Evolutionary conservation across 2,888 invertebrate genomes (phyloP), one percentile per base, ranked within the genome.

Genomic region (Coleophora deauratella): DNA sequence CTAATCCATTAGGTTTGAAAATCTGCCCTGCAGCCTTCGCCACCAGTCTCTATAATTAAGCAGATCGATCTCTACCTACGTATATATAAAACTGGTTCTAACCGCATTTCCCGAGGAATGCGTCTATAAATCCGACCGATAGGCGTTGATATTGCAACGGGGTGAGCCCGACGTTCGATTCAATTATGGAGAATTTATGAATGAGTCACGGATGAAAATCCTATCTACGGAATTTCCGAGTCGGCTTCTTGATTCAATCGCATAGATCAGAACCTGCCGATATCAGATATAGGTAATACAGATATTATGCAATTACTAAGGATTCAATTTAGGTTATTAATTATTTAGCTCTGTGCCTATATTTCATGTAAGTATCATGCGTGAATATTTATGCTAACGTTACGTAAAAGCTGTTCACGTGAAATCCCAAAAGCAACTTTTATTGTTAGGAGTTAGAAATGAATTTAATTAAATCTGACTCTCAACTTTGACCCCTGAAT

Each of bases 111-210:
- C 9, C n/a, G 7, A 9, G 13, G 33, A 12, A n/a, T 33, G 21
- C 31, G 2, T n/a, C 31, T 31, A 31, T 31, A 14, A 33, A 12
- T 15, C n/a, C 8, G 27, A 33, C n/a, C n/a, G n/a, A n/a, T n/a
- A n/a, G n/a, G n/a, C 66, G 65, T 64, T 62, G 61, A 71, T 66
- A 72, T 66, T 62, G 65, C 67, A 65, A 55, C 59, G 61, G 60
- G 62, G 61, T 65, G 62, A 65, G 52, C 53, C 62, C 68, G 74
- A 69, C 74, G 66, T 70, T 69, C 66, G 55, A 78, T 75, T 77
- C 76, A 76, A 78, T 78, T 78, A 80, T 73, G 59, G 70, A 71
- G 59, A 78, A 77, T 76, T 80, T 78, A 78, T 73, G 71, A 77
- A 74, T 66, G 69, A 65, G 55, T 68, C 66, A 57, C 60, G 58